phyloP scores from a whole-genome alignment of 1,140 invertebrate species.

The Zaprionus tsacasi region DNA sequence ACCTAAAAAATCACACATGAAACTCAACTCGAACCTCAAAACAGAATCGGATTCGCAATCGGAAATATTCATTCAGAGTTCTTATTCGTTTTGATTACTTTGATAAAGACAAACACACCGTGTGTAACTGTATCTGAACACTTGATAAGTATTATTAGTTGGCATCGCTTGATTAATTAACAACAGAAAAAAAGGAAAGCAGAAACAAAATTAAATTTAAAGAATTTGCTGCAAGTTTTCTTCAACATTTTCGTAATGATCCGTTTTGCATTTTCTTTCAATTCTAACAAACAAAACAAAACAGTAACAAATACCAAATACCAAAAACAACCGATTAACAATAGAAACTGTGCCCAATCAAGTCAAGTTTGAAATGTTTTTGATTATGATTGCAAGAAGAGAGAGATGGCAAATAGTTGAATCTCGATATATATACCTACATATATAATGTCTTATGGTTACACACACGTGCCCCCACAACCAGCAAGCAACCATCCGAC shows the following conservation, averaged over 20 bases:
- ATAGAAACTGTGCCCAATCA: constrained; percentile 56
- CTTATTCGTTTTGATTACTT: background rate
- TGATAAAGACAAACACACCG: background rate
- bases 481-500: constrained; percentile 22
- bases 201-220: constrained; percentile 17
- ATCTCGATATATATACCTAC: constrained; percentile 23
- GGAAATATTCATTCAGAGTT: constrained; percentile 5
- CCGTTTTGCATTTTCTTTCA: constrained; percentile 73
- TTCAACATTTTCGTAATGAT: constrained; percentile 41
- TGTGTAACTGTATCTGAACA: constrained; percentile 3
- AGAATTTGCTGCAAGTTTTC: constrained; percentile 47
- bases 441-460: constrained; percentile 83
- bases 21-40: constrained; percentile 22
- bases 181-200: constrained; percentile 11
- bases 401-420: constrained; percentile 34
- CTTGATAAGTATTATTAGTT: constrained; percentile 57
- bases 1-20: constrained; percentile 25
- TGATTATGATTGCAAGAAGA: constrained; percentile 26
- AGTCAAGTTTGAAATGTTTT: constrained; percentile 39
- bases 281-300: constrained; percentile 35
- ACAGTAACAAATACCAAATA: constrained; percentile 17
- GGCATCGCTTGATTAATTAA: constrained; percentile 77
- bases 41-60: constrained; percentile 9
- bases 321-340: constrained; percentile 13
- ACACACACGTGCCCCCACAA: constrained; percentile 77